Base-by-base conservation (phyloP, 2,888 invertebrate genomes). In the Pherbina coryleti region DNA sequence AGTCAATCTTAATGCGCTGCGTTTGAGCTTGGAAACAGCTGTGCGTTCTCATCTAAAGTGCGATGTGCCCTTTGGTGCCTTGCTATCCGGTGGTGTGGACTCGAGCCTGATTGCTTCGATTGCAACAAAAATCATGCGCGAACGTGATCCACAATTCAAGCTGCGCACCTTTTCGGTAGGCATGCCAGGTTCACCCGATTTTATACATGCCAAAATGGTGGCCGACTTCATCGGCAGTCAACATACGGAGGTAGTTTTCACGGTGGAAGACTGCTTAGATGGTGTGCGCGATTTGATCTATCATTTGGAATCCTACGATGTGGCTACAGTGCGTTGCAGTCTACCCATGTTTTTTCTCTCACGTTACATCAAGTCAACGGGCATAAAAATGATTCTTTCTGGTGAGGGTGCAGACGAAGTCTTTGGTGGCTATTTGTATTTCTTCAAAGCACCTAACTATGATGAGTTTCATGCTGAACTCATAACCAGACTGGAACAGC, bases 371-470 rank as follows among this genome's bases (percentile, higher is more conserved):
- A 93, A 94, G 86, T 95, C 96, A 80, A 96, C 96, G 0, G 94
- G 97, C 82, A 94, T 96, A 0, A 96, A 95, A 55, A 97, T 98
- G 72, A 92, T 98, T 73, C 93, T 96, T 81, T 97, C 97, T 80
- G 98, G 98, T 1, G 98, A 98, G 91, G 98, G 98, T 0, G 96
- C 98, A 0, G 98, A 98, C 89, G 98, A 98, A 90, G 90, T 98
- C 67, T 96, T 97, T n/a, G 97, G 98, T 84, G 98, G 98, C 0
- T 97, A 98, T 86, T 95, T 98, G 86, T 98, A 98, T 88, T 98
- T 98, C 89, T 94, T 96, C 87, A 96, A 97, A 84, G 96, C 97
- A 0, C 97, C 97, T 17, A 92, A 91, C 79, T 90, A 93, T 11
- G 88, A 91, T 44, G 93, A 92, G 7, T 96, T 93, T 11, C 95